Evolutionary conservation across 2,888 invertebrate genomes (phyloP).

Genomic region (Stenchaetothrips biformis): DNA sequence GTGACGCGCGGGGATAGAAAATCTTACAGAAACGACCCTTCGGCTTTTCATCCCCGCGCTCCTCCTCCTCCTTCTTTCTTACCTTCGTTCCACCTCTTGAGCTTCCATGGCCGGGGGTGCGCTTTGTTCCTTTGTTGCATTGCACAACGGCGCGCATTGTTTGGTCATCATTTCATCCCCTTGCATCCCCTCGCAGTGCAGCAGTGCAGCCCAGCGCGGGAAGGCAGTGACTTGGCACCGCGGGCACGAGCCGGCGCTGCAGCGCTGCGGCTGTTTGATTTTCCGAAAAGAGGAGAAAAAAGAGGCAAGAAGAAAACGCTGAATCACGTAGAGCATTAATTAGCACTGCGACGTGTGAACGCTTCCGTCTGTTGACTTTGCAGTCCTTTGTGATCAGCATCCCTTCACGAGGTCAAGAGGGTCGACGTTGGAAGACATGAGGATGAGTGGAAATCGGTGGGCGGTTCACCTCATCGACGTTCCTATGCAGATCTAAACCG

Average conservation of each 20-base stretch:
- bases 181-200: neutral
- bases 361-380: neutral
- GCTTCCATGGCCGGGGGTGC: neutral
- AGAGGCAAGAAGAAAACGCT: neutral
- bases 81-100: too few species aligned
- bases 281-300: neutral
- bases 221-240: neutral
- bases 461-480: too few species aligned
- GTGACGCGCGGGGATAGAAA: too few species aligned
- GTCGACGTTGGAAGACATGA: too few species aligned
- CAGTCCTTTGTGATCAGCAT: too few species aligned
- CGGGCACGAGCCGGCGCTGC: neutral
- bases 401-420: too few species aligned
- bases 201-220: neutral
- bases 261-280: neutral
- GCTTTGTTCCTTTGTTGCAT: neutral
- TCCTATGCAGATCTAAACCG: too few species aligned
- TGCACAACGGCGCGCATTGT: neutral
- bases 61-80: too few species aligned
- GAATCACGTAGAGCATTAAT: neutral
- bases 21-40: too few species aligned
- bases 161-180: conserved; percentile 19
- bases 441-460: too few species aligned
- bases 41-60: too few species aligned
- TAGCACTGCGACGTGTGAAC: neutral